Evolutionary conservation across 1,140 invertebrate species (phyloP), one percentile per base, ranked within the genome.

Genomic region (Listronotus oregonensis): DNA sequence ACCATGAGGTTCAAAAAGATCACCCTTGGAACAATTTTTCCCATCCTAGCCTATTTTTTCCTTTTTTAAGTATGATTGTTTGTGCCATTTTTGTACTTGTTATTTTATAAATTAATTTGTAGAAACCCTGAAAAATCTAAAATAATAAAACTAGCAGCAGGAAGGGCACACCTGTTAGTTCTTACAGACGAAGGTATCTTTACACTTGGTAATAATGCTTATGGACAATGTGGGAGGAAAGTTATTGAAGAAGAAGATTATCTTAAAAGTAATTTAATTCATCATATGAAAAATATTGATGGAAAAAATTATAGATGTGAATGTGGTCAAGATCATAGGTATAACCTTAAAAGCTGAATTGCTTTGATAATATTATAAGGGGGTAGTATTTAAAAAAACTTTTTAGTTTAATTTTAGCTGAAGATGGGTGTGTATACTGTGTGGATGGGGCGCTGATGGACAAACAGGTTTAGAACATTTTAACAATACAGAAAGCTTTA

Each of bases 371-470:
- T 21, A 31, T 21, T 39, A 12, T 14, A 14, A 21, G 40, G 8
- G 7, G 8, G 7, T 11, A 21, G 31, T 43, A 17, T 44, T 52
- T 17, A 54, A 0, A 10, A 54, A 32, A 11, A 34, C 60, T 44
- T 69, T 70, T 31, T 52, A 93, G 92, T 69, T 82, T 97, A 69
- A 87, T 96, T 66, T 75, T 97, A 37, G 93, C 90, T 64, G 85
- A 89, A 76, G 80, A 84, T 44, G 95, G 96, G 18, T 81, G 87
- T 73, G 89, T 98, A 3, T 97, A 88, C 75, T 86, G 11, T 98
- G 94, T 83, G 96, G 96, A 1, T 94, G 95, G 89, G 91, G 95
- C 18, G 90, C 94, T 2, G 96, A 98, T 83, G 96, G 96, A 3
- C 96, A 98, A 83, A 95, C 94, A 0, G 96, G 95, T 44, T 80